phyloP scores from a whole-genome alignment of 2,888 invertebrate genomes.

The Campoplex nolae region DNA sequence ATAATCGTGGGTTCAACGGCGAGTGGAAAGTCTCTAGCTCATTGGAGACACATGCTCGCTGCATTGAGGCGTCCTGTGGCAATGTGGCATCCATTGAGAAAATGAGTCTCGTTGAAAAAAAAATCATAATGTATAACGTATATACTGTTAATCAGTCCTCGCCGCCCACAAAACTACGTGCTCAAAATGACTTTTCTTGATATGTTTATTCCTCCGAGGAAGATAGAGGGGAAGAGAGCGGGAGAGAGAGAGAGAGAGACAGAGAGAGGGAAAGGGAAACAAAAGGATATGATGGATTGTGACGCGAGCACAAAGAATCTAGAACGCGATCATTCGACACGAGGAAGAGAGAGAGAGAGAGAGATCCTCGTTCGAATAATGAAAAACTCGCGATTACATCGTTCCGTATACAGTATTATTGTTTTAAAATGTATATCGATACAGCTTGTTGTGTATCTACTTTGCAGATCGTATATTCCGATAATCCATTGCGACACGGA shows the following conservation, averaged over 20 bases:
- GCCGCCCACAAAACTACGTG: conserved; percentile 63
- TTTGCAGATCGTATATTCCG: conserved; percentile 4
- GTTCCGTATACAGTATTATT: conserved; percentile 37
- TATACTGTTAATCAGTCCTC: conserved; percentile 53
- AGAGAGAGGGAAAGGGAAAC: neutral
- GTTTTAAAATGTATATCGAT: conserved; percentile 18
- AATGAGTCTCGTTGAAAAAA: conserved; percentile 72
- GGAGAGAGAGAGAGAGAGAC: neutral
- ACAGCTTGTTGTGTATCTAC: conserved; percentile 11
- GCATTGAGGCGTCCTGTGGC: conserved; percentile 92
- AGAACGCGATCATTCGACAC: conserved; percentile 17
- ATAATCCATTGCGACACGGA: conserved; percentile 10
- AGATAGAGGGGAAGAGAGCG: neutral
- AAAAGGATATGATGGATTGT: conserved; percentile 11
- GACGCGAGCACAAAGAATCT: conserved; percentile 27
- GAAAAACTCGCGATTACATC: conserved; percentile 13
- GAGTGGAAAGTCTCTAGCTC: conserved; percentile 90
- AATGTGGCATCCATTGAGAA: conserved; percentile 93
- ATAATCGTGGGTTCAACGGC: conserved; percentile 91
- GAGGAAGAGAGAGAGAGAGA: neutral
- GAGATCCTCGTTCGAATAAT: neutral
- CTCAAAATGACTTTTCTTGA: conserved; percentile 50
- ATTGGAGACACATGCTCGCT: conserved; percentile 94
- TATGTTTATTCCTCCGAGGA: conserved; percentile 12
- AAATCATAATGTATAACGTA: conserved; percentile 19